Evolutionary conservation across 2,888 invertebrate species (phyloP).

Genomic region (Trichopoda pennipes): DNA sequence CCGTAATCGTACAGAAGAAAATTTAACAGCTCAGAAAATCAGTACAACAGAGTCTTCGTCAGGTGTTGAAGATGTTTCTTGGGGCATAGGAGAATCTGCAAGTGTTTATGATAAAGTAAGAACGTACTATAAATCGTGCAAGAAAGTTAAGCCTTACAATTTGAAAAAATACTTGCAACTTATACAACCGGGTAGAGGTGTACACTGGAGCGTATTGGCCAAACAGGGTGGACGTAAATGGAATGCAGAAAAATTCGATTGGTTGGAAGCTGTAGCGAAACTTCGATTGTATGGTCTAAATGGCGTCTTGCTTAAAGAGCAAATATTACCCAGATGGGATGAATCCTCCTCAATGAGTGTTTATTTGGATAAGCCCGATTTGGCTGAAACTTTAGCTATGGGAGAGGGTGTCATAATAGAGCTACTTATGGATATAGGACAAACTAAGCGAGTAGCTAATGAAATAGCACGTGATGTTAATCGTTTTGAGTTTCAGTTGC

Average conservation of each 20-base stretch:
- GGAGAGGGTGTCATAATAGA: slow-evolving; percentile 76
- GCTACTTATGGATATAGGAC: slow-evolving; percentile 75
- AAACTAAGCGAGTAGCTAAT: slow-evolving; percentile 75
- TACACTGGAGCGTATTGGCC: slow-evolving; percentile 71
- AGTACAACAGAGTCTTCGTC: slow-evolving; percentile 45
- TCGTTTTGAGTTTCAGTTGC: slow-evolving; percentile 75
- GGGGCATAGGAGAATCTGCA: slow-evolving; percentile 39
- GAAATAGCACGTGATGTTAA: slow-evolving; percentile 75
- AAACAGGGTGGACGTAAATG: slow-evolving; percentile 72
- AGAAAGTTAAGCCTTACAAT: slow-evolving; percentile 76
- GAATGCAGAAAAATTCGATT: slow-evolving; percentile 74
- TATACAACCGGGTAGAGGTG: slow-evolving; percentile 72
- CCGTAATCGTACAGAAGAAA: slow-evolving; percentile 51
- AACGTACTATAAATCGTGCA: slow-evolving; percentile 77
- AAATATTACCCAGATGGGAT: slow-evolving; percentile 78
- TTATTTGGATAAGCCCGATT: slow-evolving; percentile 76
- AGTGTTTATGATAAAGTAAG: slow-evolving; percentile 72
- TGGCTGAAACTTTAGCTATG: slow-evolving; percentile 74
- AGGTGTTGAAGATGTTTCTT: slow-evolving; percentile 44
- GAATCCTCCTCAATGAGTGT: slow-evolving; percentile 75
- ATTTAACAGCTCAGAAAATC: slow-evolving; percentile 8
- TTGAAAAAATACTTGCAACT: slow-evolving; percentile 75
- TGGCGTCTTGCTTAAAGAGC: slow-evolving; percentile 76
- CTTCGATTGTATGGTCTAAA: slow-evolving; percentile 75
- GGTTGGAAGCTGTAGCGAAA: slow-evolving; percentile 76